phyloP scores from a whole-genome alignment of 2,888 invertebrate species.

The Noctua fimbriata region DNA sequence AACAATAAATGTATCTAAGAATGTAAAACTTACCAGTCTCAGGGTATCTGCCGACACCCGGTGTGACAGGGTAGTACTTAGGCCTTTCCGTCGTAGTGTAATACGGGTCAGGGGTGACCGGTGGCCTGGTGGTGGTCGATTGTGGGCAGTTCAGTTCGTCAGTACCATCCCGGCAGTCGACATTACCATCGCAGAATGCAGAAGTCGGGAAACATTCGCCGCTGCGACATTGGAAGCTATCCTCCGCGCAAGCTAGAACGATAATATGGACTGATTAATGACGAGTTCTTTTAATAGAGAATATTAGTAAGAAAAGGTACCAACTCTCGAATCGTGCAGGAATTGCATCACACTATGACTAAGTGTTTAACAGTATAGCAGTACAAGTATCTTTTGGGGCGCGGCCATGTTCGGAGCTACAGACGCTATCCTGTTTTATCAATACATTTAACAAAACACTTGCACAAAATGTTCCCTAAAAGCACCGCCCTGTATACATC shows the following conservation, averaged over 20 bases:
- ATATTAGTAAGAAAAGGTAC: not conserved
- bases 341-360: slow-evolving; percentile 40
- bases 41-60: not conserved
- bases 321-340: slow-evolving; percentile 30
- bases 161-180: slow-evolving; percentile 92
- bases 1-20: not conserved
- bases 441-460: not conserved
- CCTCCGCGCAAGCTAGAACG: slow-evolving; percentile 90
- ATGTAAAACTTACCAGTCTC: slow-evolving; percentile 2
- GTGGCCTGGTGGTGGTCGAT: slow-evolving; percentile 20
- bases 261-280: slow-evolving; percentile 28
- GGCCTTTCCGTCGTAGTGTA: slow-evolving; percentile 29
- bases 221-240: slow-evolving; percentile 92
- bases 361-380: not conserved
- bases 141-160: slow-evolving; percentile 92
- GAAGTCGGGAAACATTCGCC: slow-evolving; percentile 92
- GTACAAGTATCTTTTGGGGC: not conserved
- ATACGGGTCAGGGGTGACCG: not conserved
- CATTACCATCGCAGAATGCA: slow-evolving; percentile 91
- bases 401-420: not conserved
- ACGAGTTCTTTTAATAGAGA: not conserved
- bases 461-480: not conserved
- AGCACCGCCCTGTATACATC: not conserved
- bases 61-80: not conserved
- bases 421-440: not conserved